Percentiles rank a stretch among this genome's conserved stretches.
Evolutionary conservation across 2,113 vertebrate species (phyloP).

Genomic region (Mesoclemmys tuberculata): DNA sequence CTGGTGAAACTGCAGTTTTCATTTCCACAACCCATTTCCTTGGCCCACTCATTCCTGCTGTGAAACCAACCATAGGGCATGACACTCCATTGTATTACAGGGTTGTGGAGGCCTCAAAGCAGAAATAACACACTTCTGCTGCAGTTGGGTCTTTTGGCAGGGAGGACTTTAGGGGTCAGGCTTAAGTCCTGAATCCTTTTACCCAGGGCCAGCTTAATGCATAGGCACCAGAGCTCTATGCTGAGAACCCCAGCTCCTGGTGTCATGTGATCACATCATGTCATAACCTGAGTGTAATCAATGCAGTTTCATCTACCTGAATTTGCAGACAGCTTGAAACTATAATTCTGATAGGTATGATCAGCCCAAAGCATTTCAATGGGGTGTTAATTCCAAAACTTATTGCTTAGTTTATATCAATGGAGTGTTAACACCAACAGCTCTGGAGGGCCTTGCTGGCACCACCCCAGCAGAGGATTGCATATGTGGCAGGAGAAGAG

Average conservation of each 20-base stretch:
- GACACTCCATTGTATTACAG: not conserved
- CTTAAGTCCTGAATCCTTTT: not conserved
- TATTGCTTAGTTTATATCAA: not conserved
- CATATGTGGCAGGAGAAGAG: not conserved
- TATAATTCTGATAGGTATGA: fast-evolving
- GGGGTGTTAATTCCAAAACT: not conserved
- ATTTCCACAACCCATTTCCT: not conserved
- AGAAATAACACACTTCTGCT: not conserved
- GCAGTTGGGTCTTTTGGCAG: not conserved
- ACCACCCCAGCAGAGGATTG: not conserved
- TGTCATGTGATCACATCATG: not conserved
- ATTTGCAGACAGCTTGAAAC: fast-evolving
- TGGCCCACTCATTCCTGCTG: not conserved
- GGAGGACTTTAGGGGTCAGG: not conserved
- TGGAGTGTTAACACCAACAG: not conserved
- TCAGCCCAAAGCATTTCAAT: not conserved
- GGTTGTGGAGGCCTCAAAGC: not conserved
- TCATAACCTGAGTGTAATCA: fast-evolving
- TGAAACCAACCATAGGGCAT: not conserved
- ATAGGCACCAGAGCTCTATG: not conserved
- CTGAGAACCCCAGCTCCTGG: not conserved
- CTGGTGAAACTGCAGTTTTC: not conserved
- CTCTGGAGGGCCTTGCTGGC: not conserved
- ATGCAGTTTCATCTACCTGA: not conserved
- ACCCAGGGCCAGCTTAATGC: not conserved